Percentiles rank a stretch among this genome's conserved stretches.
These are phyloP conservation scores for Drosophila parthenogenetica DNA, from an alignment of 2,888 invertebrate species.

Conservation along the genomic window DNA sequence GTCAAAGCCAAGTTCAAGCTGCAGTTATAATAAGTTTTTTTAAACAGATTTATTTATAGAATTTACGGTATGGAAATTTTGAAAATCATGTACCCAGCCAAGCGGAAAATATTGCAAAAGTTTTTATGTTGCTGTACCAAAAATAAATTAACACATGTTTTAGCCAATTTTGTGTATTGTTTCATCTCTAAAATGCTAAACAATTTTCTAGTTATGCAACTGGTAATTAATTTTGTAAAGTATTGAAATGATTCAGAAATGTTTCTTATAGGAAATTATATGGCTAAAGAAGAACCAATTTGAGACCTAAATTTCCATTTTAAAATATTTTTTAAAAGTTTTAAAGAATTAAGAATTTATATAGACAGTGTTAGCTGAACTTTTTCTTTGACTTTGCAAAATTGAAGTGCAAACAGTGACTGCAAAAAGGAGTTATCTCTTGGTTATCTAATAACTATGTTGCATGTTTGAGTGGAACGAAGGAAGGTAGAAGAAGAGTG, in stretches of 20 bases:
- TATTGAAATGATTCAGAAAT: too few relatives aligned
- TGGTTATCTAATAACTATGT: slow-evolving; percentile 42
- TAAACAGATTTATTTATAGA: background rate
- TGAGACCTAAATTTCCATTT: too few relatives aligned
- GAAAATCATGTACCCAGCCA: background rate
- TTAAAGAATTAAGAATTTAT: too few relatives aligned
- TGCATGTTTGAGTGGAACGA: slow-evolving; percentile 27
- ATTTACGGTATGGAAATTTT: background rate
- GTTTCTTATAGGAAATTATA: too few relatives aligned
- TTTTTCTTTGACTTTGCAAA: background rate
- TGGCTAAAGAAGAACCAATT: too few relatives aligned
- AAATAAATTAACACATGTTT: too few relatives aligned
- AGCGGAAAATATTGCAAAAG: too few relatives aligned
- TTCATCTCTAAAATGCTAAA: too few relatives aligned
- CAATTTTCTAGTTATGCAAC: too few relatives aligned
- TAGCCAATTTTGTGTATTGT: too few relatives aligned
- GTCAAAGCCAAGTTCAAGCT: slow-evolving; percentile 19
- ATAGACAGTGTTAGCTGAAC: background rate
- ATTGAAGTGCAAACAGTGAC: slow-evolving; percentile 1
- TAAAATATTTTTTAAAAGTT: too few relatives aligned
- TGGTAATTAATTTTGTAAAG: too few relatives aligned
- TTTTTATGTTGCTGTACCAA: background rate
- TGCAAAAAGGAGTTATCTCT: slow-evolving; percentile 48
- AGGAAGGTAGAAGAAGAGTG: background rate
- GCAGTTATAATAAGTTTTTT: background rate